Percentiles rank a stretch among this genome's conserved stretches.
Conservation (phyloP, 2,797 vertebrate genomes). For the Gambusia yucatana region DNA sequence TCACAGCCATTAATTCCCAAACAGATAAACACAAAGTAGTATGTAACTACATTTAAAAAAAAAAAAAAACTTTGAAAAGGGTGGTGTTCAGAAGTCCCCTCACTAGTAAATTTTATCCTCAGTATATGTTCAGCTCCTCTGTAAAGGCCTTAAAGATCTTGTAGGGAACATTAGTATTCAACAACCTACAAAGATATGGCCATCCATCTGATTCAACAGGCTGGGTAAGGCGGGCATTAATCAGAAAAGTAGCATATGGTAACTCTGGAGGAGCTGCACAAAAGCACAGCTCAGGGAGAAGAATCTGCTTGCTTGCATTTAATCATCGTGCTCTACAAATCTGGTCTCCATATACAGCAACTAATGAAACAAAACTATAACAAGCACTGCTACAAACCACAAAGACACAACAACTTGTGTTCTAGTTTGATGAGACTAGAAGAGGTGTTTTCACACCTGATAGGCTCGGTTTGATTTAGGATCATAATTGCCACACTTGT, state of each 20-base stretch:
- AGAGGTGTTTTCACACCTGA: too few relatives aligned
- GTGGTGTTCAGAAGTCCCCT: not conserved
- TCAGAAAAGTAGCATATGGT: not conserved
- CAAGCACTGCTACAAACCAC: not conserved
- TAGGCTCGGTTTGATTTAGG: too few relatives aligned
- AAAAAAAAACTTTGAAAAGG: not conserved
- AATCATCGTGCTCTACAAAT: not conserved
- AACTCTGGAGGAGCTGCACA: not conserved
- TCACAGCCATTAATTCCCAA: not conserved
- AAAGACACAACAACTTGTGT: not conserved
- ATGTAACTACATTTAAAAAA: not conserved
- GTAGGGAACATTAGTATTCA: not conserved
- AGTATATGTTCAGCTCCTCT: not conserved
- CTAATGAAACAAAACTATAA: not conserved
- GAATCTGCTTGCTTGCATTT: not conserved
- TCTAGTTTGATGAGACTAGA: not conserved
- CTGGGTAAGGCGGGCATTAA: not conserved
- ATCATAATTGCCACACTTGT: too few relatives aligned
- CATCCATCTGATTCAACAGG: not conserved
- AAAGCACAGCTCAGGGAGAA: not conserved
- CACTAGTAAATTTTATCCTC: not conserved
- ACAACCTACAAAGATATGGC: not conserved
- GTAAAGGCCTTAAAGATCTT: not conserved
- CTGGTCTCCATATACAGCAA: not conserved
- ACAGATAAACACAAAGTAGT: not conserved